Conservation (phyloP, 2,888 invertebrate species). For the Tetragonula carbonaria region DNA sequence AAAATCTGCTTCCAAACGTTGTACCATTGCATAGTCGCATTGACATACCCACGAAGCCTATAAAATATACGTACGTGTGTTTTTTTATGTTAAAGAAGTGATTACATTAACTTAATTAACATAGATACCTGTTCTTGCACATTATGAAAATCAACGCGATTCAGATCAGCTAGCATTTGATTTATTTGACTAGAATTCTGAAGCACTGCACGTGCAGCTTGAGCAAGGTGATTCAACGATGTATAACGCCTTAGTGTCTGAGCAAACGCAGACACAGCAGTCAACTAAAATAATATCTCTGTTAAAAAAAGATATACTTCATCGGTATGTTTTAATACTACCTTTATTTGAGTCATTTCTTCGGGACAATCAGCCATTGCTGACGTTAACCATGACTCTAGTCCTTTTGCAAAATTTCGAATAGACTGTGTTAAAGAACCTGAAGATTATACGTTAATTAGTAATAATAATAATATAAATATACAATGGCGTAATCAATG, state of each 20-base stretch:
- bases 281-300: constrained; percentile 83
- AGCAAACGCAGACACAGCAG: constrained; percentile 95
- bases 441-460: constrained; percentile 66
- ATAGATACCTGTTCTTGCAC: constrained; percentile 91
- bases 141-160: constrained; percentile 98
- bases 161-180: constrained; percentile 98
- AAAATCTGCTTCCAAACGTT: constrained; percentile 96
- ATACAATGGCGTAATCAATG: constrained; percentile 12
- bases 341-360: constrained; percentile 92
- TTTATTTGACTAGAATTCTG: constrained; percentile 97
- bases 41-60: constrained; percentile 99
- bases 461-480: constrained; percentile 1
- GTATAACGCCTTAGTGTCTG: constrained; percentile 98
- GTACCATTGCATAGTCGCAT: constrained; percentile 94
- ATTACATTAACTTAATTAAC: neutral
- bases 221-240: constrained; percentile 97
- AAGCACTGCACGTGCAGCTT: constrained; percentile 97
- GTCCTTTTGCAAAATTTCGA: constrained; percentile 95
- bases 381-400: constrained; percentile 94
- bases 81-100: constrained; percentile 63
- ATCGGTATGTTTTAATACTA: constrained; percentile 77
- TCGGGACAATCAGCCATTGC: constrained; percentile 94
- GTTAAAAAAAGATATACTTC: neutral
- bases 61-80: neutral
- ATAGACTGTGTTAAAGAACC: constrained; percentile 96